Percentiles rank a stretch among this genome's conserved stretches.
phyloP scores from a whole-genome alignment of 2,113 vertebrate genomes.

The Melanerpes aurifrons region DNA sequence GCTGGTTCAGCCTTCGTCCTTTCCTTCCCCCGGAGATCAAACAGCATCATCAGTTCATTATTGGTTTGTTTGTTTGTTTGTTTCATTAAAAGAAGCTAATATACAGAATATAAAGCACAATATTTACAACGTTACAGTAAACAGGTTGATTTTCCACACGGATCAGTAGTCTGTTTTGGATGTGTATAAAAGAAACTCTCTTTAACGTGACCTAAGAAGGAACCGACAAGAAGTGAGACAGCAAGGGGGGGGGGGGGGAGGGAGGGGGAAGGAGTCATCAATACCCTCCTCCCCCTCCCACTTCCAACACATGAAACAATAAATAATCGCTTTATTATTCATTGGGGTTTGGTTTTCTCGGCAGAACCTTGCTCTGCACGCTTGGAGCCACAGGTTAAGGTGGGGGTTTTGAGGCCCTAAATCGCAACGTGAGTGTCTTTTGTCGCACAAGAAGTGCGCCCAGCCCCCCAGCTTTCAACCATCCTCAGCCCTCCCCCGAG shows the following conservation, averaged over 20 bases:
- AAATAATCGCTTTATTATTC: not conserved
- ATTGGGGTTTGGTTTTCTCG: not conserved
- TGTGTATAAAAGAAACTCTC: constrained; percentile 29
- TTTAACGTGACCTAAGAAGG: not conserved
- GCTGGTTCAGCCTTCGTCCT: not conserved
- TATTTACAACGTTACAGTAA: constrained; percentile 80
- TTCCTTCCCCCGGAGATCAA: not conserved
- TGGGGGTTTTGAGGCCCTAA: not conserved
- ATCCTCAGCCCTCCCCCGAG: not conserved
- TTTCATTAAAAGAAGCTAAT: constrained; percentile 76
- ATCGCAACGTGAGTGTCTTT: not conserved
- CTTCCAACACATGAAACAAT: constrained; percentile 15
- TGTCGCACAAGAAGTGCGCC: not conserved
- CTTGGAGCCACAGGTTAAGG: not conserved
- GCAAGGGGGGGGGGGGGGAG: not conserved
- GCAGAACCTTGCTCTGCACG: not conserved
- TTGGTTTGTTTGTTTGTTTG: not conserved
- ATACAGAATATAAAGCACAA: constrained; percentile 83
- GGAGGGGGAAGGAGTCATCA: not conserved
- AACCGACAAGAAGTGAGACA: constrained; percentile 17
- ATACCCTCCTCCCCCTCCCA: not conserved
- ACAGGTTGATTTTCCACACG: constrained; percentile 69
- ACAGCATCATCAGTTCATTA: constrained; percentile 43
- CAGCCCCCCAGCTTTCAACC: not conserved
- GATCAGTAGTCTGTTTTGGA: constrained; percentile 71